Evolutionary conservation across 2,797 vertebrate species (phyloP).

Genomic region (Petrocephalus sullivani): DNA sequence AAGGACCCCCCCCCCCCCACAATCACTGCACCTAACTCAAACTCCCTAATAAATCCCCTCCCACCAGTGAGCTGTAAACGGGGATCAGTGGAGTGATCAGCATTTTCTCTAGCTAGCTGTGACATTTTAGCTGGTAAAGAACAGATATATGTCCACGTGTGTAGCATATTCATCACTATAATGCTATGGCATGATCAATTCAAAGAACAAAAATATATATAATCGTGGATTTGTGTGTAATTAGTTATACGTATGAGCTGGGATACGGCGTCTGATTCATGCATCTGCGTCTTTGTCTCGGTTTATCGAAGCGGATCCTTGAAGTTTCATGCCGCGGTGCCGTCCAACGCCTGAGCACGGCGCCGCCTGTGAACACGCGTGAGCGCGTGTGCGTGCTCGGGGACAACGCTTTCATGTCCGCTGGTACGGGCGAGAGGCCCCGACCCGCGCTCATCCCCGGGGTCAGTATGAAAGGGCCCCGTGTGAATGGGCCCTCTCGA

Average conservation of each 20-base stretch:
- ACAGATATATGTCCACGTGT: neutral
- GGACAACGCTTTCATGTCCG: conserved; percentile 37
- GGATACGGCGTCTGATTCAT: neutral
- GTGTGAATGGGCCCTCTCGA: conserved; percentile 54
- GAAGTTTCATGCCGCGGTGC: neutral
- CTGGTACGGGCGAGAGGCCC: conserved; percentile 31
- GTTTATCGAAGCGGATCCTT: neutral
- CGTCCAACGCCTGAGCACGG: neutral
- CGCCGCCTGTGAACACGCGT: neutral
- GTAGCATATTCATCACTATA: neutral
- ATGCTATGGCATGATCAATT: neutral
- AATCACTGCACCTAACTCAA: neutral
- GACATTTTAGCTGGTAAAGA: neutral
- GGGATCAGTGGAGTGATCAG: neutral
- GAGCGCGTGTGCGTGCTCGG: neutral
- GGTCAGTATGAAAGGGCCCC: conserved; percentile 64
- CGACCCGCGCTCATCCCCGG: conserved; percentile 40
- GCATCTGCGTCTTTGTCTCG: neutral
- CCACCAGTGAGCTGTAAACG: neutral
- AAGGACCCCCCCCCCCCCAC: neutral
- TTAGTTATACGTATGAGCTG: neutral
- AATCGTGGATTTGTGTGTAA: neutral
- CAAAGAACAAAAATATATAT: neutral
- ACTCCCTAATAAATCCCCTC: neutral
- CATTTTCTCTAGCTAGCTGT: neutral